A percentile compares a stretch with the other conserved stretches of the same genome.
phyloP scores from a whole-genome alignment of 2,113 vertebrate genomes.

The Prietella phreatophila region DNA sequence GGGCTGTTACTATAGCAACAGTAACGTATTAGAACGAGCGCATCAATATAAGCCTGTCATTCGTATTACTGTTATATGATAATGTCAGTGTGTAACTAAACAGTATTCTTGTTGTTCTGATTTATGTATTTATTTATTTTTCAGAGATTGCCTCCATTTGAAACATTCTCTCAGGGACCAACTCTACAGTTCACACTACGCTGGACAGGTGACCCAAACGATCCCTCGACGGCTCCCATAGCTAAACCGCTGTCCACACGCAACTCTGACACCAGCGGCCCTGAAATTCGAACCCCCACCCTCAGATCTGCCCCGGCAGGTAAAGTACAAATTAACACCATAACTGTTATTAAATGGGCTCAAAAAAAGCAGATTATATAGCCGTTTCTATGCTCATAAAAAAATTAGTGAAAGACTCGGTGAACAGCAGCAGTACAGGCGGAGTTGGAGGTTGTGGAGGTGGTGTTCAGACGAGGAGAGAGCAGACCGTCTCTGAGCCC shows the following conservation, averaged over 20 bases:
- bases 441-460: neutral
- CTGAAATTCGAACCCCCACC: slow-evolving; percentile 88
- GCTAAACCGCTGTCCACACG: slow-evolving; percentile 94
- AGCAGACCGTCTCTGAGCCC: slow-evolving; percentile 86
- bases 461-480: slow-evolving; percentile 83
- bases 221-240: slow-evolving; percentile 90
- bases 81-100: too few species aligned
- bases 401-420: slow-evolving; percentile 89
- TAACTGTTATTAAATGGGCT: neutral
- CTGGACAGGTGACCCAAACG: slow-evolving; percentile 89
- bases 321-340: slow-evolving; percentile 59
- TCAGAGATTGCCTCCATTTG: slow-evolving; percentile 94
- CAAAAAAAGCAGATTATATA: slow-evolving; percentile 13
- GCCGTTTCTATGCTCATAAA: slow-evolving; percentile 14
- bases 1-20: neutral
- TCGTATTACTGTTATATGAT: neutral
- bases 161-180: slow-evolving; percentile 99
- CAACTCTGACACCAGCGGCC: slow-evolving; percentile 87
- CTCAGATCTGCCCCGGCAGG: slow-evolving; percentile 88
- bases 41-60: neutral
- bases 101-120: too few species aligned
- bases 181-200: slow-evolving; percentile 97
- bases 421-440: slow-evolving; percentile 71
- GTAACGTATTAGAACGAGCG: neutral
- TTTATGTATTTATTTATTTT: neutral